Evolutionary conservation across 2,888 invertebrate species (phyloP).

Genomic region (Blastobasis adustella): DNA sequence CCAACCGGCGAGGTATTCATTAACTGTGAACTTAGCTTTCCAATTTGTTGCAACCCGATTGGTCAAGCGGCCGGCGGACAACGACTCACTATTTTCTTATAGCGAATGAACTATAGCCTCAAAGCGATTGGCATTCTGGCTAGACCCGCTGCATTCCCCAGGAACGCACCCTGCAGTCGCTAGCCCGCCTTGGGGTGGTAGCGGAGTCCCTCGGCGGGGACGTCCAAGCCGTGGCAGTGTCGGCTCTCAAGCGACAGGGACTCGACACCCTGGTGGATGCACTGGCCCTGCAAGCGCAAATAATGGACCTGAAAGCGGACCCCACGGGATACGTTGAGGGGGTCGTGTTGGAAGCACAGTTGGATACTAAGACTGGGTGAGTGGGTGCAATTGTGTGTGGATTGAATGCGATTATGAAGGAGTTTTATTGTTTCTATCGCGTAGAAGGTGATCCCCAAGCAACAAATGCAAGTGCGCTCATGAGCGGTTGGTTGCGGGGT

Average conservation of each 20-base stretch:
- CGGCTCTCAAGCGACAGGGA: conserved; percentile 90
- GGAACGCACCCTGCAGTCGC: conserved; percentile 83
- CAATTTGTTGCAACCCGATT: too few species aligned
- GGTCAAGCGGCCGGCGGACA: too few species aligned
- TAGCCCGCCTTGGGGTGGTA: conserved; percentile 85
- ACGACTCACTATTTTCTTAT: too few species aligned
- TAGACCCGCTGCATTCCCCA: conserved; percentile 30
- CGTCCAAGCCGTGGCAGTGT: conserved; percentile 91
- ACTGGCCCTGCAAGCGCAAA: conserved; percentile 86
- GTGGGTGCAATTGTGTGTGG: conserved; percentile 3
- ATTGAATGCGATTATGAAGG: too few species aligned
- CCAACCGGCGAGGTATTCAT: too few species aligned
- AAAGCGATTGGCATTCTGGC: neutral
- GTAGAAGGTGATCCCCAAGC: too few species aligned
- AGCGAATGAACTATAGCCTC: too few species aligned
- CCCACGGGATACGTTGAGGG: conserved; percentile 91
- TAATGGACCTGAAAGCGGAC: conserved; percentile 91
- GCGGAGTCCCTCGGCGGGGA: conserved; percentile 95
- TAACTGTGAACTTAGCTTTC: too few species aligned
- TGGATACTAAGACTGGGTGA: conserved; percentile 44
- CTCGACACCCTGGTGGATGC: conserved; percentile 87
- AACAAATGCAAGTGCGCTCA: too few species aligned
- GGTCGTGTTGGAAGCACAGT: conserved; percentile 89
- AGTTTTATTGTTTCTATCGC: too few species aligned
- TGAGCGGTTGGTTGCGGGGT: too few species aligned